Conservation (phyloP, 2,888 invertebrate species). For the Hartigia nigra region DNA sequence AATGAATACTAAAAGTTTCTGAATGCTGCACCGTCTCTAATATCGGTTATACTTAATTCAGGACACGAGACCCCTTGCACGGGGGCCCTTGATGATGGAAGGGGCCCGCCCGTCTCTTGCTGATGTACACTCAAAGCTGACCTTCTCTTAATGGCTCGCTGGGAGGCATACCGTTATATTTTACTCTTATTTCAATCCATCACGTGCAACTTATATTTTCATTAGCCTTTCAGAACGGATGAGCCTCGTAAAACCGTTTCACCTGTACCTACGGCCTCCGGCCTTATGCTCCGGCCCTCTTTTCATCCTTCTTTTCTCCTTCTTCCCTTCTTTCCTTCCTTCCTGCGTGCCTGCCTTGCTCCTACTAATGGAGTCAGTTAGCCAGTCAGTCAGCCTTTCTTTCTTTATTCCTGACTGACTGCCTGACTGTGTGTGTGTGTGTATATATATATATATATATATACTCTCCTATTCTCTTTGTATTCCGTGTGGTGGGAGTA, state of each 20-base stretch:
- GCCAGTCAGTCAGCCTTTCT: background rate
- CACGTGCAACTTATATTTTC: slow-evolving; percentile 63
- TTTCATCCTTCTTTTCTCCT: slow-evolving; percentile 10
- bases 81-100: slow-evolving; percentile 42
- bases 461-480: background rate
- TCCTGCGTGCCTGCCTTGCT: background rate
- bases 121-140: slow-evolving; percentile 39
- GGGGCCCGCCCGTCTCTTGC: slow-evolving; percentile 1
- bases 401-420: background rate
- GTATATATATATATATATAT: too few species aligned
- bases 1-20: slow-evolving; percentile 62
- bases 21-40: slow-evolving; percentile 53
- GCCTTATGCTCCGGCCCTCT: slow-evolving; percentile 10
- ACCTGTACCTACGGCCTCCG: slow-evolving; percentile 47
- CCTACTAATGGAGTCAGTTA: background rate
- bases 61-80: slow-evolving; percentile 49
- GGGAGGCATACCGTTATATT: slow-evolving; percentile 47
- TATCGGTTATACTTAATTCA: slow-evolving; percentile 65
- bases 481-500: background rate
- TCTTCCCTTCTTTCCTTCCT: slow-evolving; percentile 8
- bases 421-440: background rate
- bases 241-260: slow-evolving; percentile 49
- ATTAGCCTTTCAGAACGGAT: slow-evolving; percentile 56
- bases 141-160: slow-evolving; percentile 40
- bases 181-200: slow-evolving; percentile 55